These are phyloP conservation scores for Podabrus alpinus DNA, from an alignment of 2,888 invertebrate species.

Conservation along the genomic window DNA sequence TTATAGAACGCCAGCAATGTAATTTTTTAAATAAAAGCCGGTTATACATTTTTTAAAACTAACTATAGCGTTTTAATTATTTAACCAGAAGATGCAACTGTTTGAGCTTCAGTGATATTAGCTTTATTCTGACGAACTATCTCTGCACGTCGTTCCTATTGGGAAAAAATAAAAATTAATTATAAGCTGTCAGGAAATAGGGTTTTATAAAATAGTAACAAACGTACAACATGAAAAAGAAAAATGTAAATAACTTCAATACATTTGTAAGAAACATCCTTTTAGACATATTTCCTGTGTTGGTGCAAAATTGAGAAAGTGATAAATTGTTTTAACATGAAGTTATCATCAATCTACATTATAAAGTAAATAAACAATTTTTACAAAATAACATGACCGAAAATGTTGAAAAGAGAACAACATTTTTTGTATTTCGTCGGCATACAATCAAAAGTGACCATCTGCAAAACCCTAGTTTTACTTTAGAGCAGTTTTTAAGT, in stretches of 20 bases:
- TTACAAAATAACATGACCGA: not conserved
- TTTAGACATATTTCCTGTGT: not conserved
- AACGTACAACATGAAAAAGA: not conserved
- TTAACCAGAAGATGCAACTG: constrained; percentile 70
- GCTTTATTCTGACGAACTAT: constrained; percentile 90
- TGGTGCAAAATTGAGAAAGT: not conserved
- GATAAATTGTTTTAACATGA: not conserved
- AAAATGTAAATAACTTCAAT: not conserved
- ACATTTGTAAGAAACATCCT: not conserved
- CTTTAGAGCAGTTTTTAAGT: no score
- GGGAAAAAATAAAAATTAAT: constrained; percentile 35
- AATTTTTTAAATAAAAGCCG: constrained; percentile 20
- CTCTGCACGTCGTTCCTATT: constrained; percentile 88
- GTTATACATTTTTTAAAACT: constrained; percentile 15
- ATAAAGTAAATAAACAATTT: not conserved
- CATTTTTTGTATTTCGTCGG: no score
- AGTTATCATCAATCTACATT: not conserved
- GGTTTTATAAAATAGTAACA: constrained; percentile 13
- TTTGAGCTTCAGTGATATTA: constrained; percentile 64
- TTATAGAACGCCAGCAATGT: constrained; percentile 15
- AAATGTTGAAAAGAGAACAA: not conserved
- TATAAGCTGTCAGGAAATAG: not conserved
- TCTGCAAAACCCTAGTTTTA: no score
- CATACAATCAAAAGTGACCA: no score
- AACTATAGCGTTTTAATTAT: constrained; percentile 12